Conservation (phyloP, 2,113 vertebrate genomes). For the Asarcornis scutulata region DNA sequence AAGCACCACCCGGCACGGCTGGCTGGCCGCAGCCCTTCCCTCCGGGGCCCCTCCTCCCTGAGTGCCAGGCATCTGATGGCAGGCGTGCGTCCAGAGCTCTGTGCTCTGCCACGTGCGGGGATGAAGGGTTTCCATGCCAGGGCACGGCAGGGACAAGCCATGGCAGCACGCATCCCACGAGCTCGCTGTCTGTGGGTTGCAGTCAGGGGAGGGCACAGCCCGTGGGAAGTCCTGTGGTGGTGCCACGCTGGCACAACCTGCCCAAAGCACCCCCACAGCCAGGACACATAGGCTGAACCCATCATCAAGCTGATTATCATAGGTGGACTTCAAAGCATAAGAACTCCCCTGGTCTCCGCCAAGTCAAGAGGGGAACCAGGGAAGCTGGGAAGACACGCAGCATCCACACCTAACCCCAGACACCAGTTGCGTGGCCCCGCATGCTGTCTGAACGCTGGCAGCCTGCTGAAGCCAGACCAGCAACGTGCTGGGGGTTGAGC, state of each 20-base stretch:
- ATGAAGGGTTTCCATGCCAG: neutral
- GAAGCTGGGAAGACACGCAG: neutral
- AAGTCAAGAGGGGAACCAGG: neutral
- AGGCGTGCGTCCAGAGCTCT: neutral
- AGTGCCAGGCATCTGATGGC: neutral
- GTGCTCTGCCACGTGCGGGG: neutral
- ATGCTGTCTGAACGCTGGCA: neutral
- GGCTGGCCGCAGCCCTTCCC: neutral
- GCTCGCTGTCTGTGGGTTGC: neutral
- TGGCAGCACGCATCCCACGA: neutral
- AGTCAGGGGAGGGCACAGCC: neutral
- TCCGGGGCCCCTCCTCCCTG: neutral
- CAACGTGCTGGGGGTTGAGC: neutral
- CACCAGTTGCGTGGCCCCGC: neutral
- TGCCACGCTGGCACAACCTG: neutral
- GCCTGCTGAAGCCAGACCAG: conserved; percentile 8
- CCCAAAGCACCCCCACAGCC: neutral
- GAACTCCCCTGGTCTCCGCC: neutral
- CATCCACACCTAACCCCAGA: neutral
- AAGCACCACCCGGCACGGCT: neutral
- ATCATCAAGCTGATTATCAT: neutral
- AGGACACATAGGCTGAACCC: neutral
- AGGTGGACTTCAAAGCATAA: neutral
- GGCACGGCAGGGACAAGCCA: fast-evolving
- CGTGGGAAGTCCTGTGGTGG: neutral